Percentiles rank a stretch among this genome's conserved stretches.
Conservation (phyloP, 2,797 vertebrate genomes). For the Siniperca scherzeri region DNA sequence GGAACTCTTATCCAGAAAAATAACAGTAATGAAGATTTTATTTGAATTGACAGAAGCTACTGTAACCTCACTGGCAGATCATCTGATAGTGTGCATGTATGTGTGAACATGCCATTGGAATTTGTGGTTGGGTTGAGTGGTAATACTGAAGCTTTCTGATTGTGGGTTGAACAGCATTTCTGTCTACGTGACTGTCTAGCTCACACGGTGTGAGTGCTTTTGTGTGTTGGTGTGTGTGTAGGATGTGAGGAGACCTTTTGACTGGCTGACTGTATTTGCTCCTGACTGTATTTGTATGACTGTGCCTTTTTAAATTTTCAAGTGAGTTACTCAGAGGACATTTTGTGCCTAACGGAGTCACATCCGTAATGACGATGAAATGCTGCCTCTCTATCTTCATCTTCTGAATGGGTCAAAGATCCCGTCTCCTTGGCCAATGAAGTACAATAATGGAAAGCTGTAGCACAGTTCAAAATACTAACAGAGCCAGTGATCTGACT, state of each 20-base stretch:
- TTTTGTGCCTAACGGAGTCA: slow-evolving; percentile 66
- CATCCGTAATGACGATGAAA: slow-evolving; percentile 56
- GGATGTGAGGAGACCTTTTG: slow-evolving; percentile 34
- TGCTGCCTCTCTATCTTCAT: slow-evolving; percentile 41
- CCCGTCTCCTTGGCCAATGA: slow-evolving; percentile 33
- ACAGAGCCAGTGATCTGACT: slow-evolving; percentile 34
- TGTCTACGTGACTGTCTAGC: slow-evolving; percentile 8
- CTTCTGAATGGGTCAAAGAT: slow-evolving; percentile 63
- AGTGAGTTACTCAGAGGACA: slow-evolving; percentile 64
- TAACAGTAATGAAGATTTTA: not conserved
- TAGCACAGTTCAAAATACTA: slow-evolving; percentile 30
- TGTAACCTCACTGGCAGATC: slow-evolving; percentile 10
- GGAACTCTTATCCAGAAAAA: not conserved
- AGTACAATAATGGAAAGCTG: slow-evolving; percentile 39
- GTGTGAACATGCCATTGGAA: not conserved
- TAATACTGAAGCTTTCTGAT: slow-evolving; percentile 19
- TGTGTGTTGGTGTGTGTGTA: slow-evolving; percentile 6
- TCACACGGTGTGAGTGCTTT: not conserved
- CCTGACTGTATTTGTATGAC: slow-evolving; percentile 46
- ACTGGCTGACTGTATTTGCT: slow-evolving; percentile 35
- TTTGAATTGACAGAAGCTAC: not conserved
- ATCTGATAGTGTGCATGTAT: slow-evolving; percentile 5
- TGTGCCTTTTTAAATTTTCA: slow-evolving; percentile 47
- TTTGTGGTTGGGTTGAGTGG: not conserved
- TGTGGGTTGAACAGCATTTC: not conserved